A percentile compares a stretch with the other conserved stretches of the same genome.
Evolutionary conservation across 2,797 vertebrate species (phyloP).

Genomic region (Macropodus opercularis): DNA sequence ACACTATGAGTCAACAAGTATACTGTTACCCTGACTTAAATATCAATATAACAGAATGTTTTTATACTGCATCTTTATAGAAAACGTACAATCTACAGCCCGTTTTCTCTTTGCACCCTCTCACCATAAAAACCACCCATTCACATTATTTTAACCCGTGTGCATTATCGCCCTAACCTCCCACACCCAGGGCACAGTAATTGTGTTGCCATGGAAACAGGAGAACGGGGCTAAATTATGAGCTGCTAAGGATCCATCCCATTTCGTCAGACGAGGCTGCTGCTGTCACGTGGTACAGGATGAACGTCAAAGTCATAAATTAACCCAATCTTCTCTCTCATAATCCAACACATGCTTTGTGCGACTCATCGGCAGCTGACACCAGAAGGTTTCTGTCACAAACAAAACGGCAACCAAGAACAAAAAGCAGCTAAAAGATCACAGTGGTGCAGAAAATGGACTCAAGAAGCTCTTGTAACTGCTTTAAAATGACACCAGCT

Average conservation of each 20-base stretch:
- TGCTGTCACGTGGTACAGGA: slow-evolving; percentile 40
- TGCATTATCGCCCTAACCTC: slow-evolving; percentile 52
- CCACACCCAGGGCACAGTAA: slow-evolving; percentile 54
- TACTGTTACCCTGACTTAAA: no score
- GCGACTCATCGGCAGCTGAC: slow-evolving; percentile 12
- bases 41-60: no score
- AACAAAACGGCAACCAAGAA: slow-evolving; percentile 3
- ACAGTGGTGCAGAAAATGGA: not conserved
- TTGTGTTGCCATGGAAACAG: slow-evolving; percentile 77
- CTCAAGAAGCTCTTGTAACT: slow-evolving; percentile 35
- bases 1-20: no score
- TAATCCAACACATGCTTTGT: slow-evolving; percentile 31
- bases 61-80: no score
- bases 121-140: slow-evolving; percentile 10
- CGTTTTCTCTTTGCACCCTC: not conserved
- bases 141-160: slow-evolving; percentile 52
- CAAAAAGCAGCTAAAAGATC: not conserved
- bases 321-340: slow-evolving; percentile 47
- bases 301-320: slow-evolving; percentile 59
- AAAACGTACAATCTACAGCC: not conserved
- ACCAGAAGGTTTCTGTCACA: slow-evolving; percentile 6
- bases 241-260: slow-evolving; percentile 57
- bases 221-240: slow-evolving; percentile 49
- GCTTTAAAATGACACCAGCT: slow-evolving; percentile 36
- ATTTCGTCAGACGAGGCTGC: slow-evolving; percentile 50